Evolutionary conservation across 2,888 invertebrate genomes (phyloP), one percentile per base, ranked within the genome.

Genomic region (Dascillus cervinus): DNA sequence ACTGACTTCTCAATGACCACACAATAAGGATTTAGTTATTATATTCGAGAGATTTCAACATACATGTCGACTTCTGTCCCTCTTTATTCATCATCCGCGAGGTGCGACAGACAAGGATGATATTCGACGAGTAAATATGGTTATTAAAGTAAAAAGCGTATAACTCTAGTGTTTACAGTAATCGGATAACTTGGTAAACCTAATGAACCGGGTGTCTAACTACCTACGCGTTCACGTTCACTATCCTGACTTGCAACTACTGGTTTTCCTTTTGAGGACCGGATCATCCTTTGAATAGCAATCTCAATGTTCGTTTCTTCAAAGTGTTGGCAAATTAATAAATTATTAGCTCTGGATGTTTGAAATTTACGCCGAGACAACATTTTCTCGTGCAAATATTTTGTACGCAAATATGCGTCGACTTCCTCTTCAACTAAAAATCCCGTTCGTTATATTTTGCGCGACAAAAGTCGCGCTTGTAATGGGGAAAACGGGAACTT

Each of bases 171-270:
- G 49, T 49, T 49, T 48, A 50, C 45, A 45, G 39, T 53, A 53
- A 53, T 47, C 50, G 52, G 51, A 53, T 53, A 48, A 48, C 36
- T 39, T 32, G 41, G 44, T 44, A 36, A 44, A 44, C 46, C 41
- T 47, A 53, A 53, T 49, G 52, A 53, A 52, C 48, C 45, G 37
- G 46, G 43, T 44, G 42, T 45, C 44, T 49, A 41, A 37, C 34
- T 29, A 29, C 50, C 50, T 44, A 52, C 52, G 40, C 46, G 25
- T n/a, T n/a, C n/a, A n/a, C n/a, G n/a, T n/a, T n/a, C 28, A 32
- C 37, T 34, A 34, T 26, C 24, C 27, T 44, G 44, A 43, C 45
- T 44, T 38, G 43, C 41, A 38, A 30, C 40, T 32, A 30, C 40
- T 39, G 22, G 39, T 39, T 27, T 30, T 31, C 22, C 25, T 35